Conservation (phyloP, 2,888 invertebrate species). For the Cephus rjabovi region DNA sequence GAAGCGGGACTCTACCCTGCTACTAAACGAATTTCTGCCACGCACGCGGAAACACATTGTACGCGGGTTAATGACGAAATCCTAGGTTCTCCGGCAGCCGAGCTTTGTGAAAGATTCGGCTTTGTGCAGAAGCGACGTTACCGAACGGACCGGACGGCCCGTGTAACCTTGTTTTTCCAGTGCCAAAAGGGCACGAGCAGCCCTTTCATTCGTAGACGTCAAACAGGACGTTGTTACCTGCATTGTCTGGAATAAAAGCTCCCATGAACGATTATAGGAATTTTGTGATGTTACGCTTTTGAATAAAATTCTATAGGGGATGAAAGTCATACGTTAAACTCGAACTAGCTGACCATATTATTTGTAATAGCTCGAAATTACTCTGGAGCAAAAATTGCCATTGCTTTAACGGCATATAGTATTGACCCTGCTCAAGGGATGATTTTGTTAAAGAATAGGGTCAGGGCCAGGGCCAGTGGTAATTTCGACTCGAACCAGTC, state of each 20-base stretch:
- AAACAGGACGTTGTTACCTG: slow-evolving; percentile 21
- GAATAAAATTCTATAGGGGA: not conserved
- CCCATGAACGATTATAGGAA: not conserved
- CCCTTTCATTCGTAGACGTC: slow-evolving; percentile 29
- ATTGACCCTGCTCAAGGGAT: not conserved
- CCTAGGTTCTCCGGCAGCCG: slow-evolving; percentile 25
- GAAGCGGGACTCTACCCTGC: not conserved
- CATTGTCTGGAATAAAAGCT: not conserved
- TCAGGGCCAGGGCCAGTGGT: not conserved
- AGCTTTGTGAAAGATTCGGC: slow-evolving; percentile 12
- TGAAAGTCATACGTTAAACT: not conserved
- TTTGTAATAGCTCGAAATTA: not conserved
- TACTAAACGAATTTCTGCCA: not conserved
- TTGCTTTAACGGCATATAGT: not conserved
- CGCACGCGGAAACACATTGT: slow-evolving; percentile 22
- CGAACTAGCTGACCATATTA: not conserved
- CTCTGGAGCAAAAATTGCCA: not conserved
- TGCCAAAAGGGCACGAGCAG: not conserved
- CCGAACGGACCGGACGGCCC: slow-evolving; percentile 17
- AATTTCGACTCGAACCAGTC: slow-evolving; percentile 8
- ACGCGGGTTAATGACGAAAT: slow-evolving; percentile 34
- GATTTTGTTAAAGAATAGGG: not conserved
- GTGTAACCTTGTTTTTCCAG: slow-evolving; percentile 34
- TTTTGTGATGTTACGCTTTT: not conserved
- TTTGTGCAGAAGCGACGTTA: slow-evolving; percentile 9